Evolutionary conservation across 2,113 vertebrate species (phyloP).

Genomic region (Oncorhynchus mykiss): DNA sequence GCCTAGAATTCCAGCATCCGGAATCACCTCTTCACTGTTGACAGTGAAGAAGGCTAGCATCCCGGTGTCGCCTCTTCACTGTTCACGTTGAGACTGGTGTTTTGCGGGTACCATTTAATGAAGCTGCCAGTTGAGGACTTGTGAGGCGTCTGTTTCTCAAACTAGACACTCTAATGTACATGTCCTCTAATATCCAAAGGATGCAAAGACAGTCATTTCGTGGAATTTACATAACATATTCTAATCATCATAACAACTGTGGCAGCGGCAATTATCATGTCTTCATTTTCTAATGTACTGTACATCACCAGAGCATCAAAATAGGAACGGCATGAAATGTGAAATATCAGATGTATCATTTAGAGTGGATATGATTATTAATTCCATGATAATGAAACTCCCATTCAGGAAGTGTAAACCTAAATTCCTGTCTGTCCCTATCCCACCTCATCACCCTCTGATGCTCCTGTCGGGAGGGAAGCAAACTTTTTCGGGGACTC

Average conservation of each 20-base stretch:
- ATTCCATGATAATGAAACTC: neutral
- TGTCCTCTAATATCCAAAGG: no score
- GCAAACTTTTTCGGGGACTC: neutral
- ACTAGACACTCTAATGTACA: no score
- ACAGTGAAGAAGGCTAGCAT: no score
- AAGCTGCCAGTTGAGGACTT: no score
- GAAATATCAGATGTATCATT: neutral
- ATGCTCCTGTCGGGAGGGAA: neutral
- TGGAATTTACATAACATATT: slow-evolving; percentile 32
- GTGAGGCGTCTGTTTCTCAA: no score
- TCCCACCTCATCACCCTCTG: neutral
- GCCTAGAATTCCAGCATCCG: no score
- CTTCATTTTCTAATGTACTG: neutral
- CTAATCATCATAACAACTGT: slow-evolving; percentile 29
- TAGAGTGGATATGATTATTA: neutral
- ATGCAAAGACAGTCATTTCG: neutral
- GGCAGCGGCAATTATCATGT: slow-evolving; percentile 26
- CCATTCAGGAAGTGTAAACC: neutral
- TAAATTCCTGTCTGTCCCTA: neutral
- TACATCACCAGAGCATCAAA: neutral
- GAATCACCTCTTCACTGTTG: no score
- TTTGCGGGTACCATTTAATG: no score
- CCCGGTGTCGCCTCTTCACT: no score
- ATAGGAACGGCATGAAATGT: neutral
- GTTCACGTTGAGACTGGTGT: no score